A percentile compares a stretch with the other conserved stretches of the same genome.
These are phyloP conservation scores for Eurypyga helias DNA, from an alignment of 2,113 vertebrate species.

Conservation along the genomic window DNA sequence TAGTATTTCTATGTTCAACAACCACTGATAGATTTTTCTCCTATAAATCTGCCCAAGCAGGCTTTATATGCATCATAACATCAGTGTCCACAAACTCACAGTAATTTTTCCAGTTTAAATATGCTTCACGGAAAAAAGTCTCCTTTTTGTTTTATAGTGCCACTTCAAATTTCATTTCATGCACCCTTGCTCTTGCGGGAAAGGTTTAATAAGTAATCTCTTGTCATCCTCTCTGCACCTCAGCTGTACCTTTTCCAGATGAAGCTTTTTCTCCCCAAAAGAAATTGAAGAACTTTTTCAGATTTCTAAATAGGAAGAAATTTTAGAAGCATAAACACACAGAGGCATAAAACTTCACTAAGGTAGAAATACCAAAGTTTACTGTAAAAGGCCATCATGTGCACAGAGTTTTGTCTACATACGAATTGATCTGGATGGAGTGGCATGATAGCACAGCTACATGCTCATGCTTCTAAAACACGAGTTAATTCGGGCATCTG, in stretches of 20 bases:
- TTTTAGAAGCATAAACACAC: background rate
- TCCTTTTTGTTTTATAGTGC: background rate
- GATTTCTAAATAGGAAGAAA: background rate
- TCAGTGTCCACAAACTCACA: background rate
- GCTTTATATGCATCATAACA: background rate
- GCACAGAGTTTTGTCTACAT: background rate
- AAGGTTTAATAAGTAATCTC: background rate
- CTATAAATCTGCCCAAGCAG: background rate
- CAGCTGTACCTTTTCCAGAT: background rate
- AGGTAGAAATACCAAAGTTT: background rate
- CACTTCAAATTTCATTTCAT: background rate
- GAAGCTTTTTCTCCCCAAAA: background rate
- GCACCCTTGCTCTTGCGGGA: background rate
- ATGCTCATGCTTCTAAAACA: background rate
- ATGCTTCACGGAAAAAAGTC: background rate
- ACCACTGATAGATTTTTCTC: background rate
- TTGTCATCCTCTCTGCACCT: background rate
- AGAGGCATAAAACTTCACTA: background rate
- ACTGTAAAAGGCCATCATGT: background rate
- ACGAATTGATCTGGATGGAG: constrained; percentile 3
- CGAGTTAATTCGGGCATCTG: background rate
- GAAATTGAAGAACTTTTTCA: background rate
- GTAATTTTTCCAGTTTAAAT: background rate
- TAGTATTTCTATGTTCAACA: background rate
- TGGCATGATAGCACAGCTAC: background rate